Evolutionary conservation across 2,797 vertebrate species (phyloP).

Genomic region (Periparus ater): DNA sequence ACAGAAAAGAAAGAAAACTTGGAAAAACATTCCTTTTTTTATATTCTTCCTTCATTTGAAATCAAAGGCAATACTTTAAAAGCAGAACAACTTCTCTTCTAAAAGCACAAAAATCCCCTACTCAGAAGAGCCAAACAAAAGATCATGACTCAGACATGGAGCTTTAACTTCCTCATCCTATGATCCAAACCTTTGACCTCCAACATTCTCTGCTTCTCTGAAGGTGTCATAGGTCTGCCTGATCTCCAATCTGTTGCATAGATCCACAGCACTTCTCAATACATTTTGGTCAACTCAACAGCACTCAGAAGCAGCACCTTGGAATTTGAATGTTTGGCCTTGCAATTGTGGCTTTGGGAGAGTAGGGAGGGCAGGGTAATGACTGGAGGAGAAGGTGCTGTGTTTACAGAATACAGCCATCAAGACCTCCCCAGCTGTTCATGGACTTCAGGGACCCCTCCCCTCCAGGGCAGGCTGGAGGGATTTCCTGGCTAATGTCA

Average conservation of each 20-base stretch:
- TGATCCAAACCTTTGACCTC: slow-evolving; percentile 14
- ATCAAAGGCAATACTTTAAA: neutral
- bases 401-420: neutral
- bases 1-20: neutral
- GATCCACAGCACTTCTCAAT: neutral
- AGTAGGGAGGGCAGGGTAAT: neutral
- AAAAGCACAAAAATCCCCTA: neutral
- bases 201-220: neutral
- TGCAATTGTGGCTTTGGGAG: neutral
- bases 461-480: neutral
- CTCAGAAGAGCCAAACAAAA: neutral
- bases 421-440: neutral
- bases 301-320: neutral
- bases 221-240: neutral
- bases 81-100: slow-evolving; percentile 18
- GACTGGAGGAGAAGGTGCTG: neutral
- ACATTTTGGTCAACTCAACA: neutral
- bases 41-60: neutral
- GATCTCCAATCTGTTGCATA: neutral
- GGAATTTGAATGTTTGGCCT: neutral
- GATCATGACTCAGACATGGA: neutral
- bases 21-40: neutral
- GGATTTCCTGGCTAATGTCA: neutral
- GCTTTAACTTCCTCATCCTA: slow-evolving; percentile 27
- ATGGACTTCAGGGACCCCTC: neutral